Evolutionary conservation across 2,113 vertebrate genomes (phyloP).

Genomic region (Sprattus sprattus): DNA sequence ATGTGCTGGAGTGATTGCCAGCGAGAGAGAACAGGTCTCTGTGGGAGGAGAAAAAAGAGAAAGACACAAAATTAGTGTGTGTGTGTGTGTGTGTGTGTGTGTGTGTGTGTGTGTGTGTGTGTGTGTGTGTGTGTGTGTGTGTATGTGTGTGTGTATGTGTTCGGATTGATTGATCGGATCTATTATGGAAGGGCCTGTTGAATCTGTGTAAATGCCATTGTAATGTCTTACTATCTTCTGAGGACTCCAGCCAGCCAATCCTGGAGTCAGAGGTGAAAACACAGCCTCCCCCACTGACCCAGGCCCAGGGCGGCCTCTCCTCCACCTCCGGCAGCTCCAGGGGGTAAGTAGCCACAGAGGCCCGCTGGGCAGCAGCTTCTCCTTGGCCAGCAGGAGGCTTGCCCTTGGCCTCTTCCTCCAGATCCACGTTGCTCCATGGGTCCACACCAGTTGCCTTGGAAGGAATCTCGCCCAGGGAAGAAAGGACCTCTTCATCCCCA

Average conservation of each 20-base stretch:
- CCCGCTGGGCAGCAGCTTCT: conserved; percentile 32
- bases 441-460: conserved; percentile 55
- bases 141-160: neutral
- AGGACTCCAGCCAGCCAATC: conserved; percentile 82
- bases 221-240: conserved; percentile 39
- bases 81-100: neutral
- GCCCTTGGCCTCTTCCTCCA: conserved; percentile 68
- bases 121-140: neutral
- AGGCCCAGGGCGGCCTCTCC: conserved; percentile 81
- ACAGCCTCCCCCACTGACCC: conserved; percentile 89
- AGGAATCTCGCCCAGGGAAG: conserved; percentile 38
- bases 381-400: neutral
- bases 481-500: conserved; percentile 40
- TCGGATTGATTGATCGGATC: neutral
- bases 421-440: conserved; percentile 90
- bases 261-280: conserved; percentile 73
- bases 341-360: conserved; percentile 68
- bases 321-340: conserved; percentile 80
- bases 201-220: neutral
- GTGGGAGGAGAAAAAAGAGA: conserved; percentile 37
- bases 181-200: neutral
- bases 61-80: conserved; percentile 12
- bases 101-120: neutral
- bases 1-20: conserved; percentile 86
- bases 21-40: conserved; percentile 76